Evolutionary conservation across 2,113 vertebrate genomes (phyloP).

Genomic region (Entomyzon cyanotis): DNA sequence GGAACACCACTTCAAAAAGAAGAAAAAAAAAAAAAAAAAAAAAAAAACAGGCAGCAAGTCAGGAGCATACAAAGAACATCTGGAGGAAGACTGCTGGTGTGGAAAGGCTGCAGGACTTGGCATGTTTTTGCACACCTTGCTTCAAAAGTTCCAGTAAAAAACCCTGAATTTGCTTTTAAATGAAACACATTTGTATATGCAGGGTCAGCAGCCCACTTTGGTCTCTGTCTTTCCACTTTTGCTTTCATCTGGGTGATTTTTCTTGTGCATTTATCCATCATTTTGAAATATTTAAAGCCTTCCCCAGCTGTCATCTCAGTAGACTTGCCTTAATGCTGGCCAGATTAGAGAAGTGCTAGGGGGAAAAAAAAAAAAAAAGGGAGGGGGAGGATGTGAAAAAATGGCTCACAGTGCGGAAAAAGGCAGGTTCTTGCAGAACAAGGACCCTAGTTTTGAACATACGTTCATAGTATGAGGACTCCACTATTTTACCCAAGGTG

Average conservation of each 20-base stretch:
- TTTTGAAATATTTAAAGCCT: neutral
- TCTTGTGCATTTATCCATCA: neutral
- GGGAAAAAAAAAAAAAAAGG: accelerated
- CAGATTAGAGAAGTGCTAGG: neutral
- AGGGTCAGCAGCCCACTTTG: neutral
- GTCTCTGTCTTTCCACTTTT: neutral
- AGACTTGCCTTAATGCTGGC: neutral
- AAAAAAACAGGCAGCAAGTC: neutral
- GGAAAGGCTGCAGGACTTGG: conserved; percentile 39
- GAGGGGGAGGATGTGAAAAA: neutral
- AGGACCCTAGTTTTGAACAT: neutral
- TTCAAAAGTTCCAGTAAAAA: conserved; percentile 32
- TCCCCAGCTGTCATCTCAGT: neutral
- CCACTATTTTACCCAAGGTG: neutral
- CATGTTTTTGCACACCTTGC: conserved; percentile 44
- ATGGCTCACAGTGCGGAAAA: neutral
- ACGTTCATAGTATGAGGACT: neutral
- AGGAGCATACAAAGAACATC: conserved; percentile 6
- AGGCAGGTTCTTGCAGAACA: neutral
- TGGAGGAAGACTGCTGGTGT: conserved; percentile 11
- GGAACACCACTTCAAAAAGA: conserved; percentile 47
- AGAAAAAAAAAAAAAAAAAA: neutral
- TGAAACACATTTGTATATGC: neutral
- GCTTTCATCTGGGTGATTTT: conserved; percentile 9
- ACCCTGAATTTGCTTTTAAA: neutral